Evolutionary conservation across 2,888 invertebrate species (phyloP), one percentile per base, ranked within the genome.

Genomic region (Thymelicus acteon): DNA sequence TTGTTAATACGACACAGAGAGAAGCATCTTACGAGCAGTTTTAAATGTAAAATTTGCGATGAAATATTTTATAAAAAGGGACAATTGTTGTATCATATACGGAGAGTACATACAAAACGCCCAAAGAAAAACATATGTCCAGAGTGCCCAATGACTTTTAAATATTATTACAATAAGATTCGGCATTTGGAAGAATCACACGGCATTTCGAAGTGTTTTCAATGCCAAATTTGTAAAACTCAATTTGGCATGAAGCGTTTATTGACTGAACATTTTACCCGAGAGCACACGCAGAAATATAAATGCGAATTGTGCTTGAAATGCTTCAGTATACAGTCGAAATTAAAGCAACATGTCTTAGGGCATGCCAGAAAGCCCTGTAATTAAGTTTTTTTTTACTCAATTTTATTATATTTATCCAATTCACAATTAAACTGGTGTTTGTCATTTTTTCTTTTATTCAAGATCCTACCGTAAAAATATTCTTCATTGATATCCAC

Each of bases 291-390:
- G 5, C 88, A 93, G 19, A 90, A 87, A 58, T 92, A 82, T 52
- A 90, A 88, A 73, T 94, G 94, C 48, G 85, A 89, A 62, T 77
- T 89, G 1, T 94, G 94, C 67, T 86, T 84, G 39, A 93, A 92
- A 71, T 87, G 89, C 65, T 94, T 94, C 39, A 82, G 88, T 1
- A 89, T 90, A 75, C 86, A 89, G 47, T 92, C 90, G 3, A 89
- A 86, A 77, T 85, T 94, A 7, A 91, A 89, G 68, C 86, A 88
- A 39, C 94, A 94, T 68, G 85, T 90, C 82, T 75, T 83, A 0
- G 85, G 88, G 0, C 92, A 93, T 69, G 88, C 88, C 0, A 91
- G 6, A 54, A 54, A 24, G 12, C 24, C 10, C 54, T 54, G 54
- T 54, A 54, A 24, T 24, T 54, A 24, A 24, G 10, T 54, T 54